phyloP scores from a whole-genome alignment of 2,888 invertebrate species.

The Pomacea canaliculata region DNA sequence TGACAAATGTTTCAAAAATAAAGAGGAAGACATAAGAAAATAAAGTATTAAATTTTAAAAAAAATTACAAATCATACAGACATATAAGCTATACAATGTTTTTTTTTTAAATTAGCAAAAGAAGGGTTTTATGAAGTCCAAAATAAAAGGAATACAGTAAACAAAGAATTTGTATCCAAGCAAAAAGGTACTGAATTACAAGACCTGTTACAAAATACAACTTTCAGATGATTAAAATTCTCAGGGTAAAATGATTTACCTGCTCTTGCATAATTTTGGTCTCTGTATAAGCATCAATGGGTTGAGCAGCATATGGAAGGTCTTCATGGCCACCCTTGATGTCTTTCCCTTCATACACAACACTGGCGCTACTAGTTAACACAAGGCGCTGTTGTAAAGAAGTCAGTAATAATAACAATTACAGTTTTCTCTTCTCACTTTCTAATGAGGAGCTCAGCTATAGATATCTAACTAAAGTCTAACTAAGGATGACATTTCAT shows the following conservation, averaged over 20 bases:
- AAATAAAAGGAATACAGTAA: background rate
- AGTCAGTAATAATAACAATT: no score
- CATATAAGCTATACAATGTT: no score
- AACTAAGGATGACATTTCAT: background rate
- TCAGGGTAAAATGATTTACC: conserved; percentile 35
- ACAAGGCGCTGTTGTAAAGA: conserved; percentile 48
- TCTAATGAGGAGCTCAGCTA: no score
- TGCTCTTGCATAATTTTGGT: conserved; percentile 65
- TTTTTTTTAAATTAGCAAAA: no score
- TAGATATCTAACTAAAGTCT: no score
- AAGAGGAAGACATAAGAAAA: no score
- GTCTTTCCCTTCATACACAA: conserved; percentile 61
- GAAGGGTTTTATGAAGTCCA: no score
- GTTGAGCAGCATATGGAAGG: conserved; percentile 56
- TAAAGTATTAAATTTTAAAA: no score
- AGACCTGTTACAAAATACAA: no score
- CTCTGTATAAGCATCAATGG: conserved; percentile 62
- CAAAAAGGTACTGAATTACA: background rate
- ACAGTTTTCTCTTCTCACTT: no score
- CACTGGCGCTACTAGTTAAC: conserved; percentile 63
- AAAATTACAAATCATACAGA: no score
- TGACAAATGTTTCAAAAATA: no score
- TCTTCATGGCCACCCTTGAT: conserved; percentile 58
- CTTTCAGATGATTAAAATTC: background rate
- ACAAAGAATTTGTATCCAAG: background rate